Evolutionary conservation across 2,797 vertebrate species (phyloP).

Genomic region (Scolopax bukidnonensis): DNA sequence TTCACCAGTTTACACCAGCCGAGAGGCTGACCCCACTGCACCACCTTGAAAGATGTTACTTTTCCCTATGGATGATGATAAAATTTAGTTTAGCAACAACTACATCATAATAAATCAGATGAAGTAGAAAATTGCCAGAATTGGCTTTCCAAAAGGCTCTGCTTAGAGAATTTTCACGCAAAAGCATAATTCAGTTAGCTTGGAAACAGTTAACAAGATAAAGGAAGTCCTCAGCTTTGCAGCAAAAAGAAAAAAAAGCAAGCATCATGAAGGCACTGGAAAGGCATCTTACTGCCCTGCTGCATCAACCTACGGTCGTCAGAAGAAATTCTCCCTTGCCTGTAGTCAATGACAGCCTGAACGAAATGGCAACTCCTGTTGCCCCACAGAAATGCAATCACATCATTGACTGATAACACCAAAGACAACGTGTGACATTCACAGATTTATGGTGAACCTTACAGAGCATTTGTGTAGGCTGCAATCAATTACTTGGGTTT

Average conservation of each 20-base stretch:
- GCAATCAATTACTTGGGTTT: slow-evolving; percentile 30
- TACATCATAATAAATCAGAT: neutral
- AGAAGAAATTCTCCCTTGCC: neutral
- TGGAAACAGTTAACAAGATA: slow-evolving; percentile 25
- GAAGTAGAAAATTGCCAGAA: neutral
- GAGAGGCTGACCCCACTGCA: neutral
- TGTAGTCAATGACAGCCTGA: neutral
- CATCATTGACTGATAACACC: neutral
- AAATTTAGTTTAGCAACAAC: neutral
- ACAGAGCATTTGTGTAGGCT: slow-evolving; percentile 4
- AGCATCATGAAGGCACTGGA: neutral
- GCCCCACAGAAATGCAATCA: slow-evolving; percentile 1
- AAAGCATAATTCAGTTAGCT: slow-evolving; percentile 5
- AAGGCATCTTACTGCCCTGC: neutral
- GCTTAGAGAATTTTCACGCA: neutral
- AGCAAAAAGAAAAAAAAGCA: neutral
- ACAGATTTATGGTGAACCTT: neutral
- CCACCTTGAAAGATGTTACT: neutral
- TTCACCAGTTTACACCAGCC: neutral
- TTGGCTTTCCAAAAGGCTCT: neutral
- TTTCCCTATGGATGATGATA: neutral
- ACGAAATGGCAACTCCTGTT: neutral
- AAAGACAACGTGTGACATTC: neutral
- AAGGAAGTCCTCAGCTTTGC: neutral
- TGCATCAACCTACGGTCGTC: neutral